Evolutionary conservation across 2,113 vertebrate genomes (phyloP), one percentile per base, ranked within the genome.

Genomic region (Indri indri): DNA sequence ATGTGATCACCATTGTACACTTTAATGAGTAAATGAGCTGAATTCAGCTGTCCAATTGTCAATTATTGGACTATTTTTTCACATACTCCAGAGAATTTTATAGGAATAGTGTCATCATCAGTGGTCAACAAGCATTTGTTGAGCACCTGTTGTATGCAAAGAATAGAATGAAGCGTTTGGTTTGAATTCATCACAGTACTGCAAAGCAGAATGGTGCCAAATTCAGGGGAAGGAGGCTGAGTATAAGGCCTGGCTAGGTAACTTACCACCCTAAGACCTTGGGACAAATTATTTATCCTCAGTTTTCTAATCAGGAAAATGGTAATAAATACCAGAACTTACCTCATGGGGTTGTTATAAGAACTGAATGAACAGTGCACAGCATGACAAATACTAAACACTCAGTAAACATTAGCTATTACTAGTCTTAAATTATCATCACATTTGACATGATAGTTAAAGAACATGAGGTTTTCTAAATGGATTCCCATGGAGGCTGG

Each of bases 291-390:
- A 45, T 25, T 77, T 66, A 52, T 10, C 42, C 54, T 90, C 65
- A 27, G 59, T 91, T 91, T 95, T 76, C 82, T 76, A 54, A 65
- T 82, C 59, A 80, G 93, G n/a, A 91, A 94, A 92, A 76, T 37
- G 70, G 88, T 65, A 86, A 71, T 65, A 73, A 85, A 65, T n/a
- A 52, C 45, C 13, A 77, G 70, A 90, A 37, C 25, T 94, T 42
- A 30, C 16, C 45, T 90, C 54, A 16, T 1, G 40, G 66, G 65
- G 37, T 32, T 74, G 40, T 70, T 76, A 17, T 37, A 54, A 71
- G 40, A 18, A 80, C 2, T 32, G 30, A 66, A 63, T 45, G 68
- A 79, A 76, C 88, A 92, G 63, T 8, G 20, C 25, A 54, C 40
- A 70, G 63, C 34, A 52, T n/a, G 45, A 61, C 34, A n/a, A 45